Evolutionary conservation across 1,140 invertebrate species (phyloP).

Genomic region (Ostrea edulis): DNA sequence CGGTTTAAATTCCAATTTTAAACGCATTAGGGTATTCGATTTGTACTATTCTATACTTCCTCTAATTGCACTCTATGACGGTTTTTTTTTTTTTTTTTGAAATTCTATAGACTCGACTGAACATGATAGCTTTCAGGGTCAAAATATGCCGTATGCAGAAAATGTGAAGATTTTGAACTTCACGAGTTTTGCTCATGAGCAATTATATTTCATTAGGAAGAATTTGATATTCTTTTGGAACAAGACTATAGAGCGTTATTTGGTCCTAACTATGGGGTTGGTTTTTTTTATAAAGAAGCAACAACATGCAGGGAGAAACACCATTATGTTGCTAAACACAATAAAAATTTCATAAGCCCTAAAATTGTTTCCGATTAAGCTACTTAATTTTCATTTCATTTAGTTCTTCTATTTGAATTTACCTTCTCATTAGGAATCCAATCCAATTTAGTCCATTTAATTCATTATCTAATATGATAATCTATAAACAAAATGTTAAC

Average conservation of each 20-base stretch:
- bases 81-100: no score
- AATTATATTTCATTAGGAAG: slow-evolving; percentile 1
- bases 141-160: background rate
- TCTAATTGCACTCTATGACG: background rate
- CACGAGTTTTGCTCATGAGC: background rate
- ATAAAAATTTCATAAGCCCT: background rate
- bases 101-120: slow-evolving; percentile 9
- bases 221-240: slow-evolving; percentile 25
- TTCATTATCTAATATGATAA: background rate
- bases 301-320: background rate
- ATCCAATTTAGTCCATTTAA: background rate
- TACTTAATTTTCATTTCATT: background rate
- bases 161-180: background rate
- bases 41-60: background rate
- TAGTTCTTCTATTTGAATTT: background rate
- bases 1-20: slow-evolving; percentile 15
- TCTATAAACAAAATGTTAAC: background rate
- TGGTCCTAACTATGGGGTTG: background rate
- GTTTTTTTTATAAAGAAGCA: background rate
- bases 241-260: background rate
- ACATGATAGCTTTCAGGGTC: background rate
- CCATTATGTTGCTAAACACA: background rate
- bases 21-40: background rate
- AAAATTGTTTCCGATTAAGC: background rate
- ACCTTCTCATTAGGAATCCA: background rate